These are phyloP conservation scores for Agonopterix heracliana DNA, from an alignment of 2,888 invertebrate genomes.

Conservation along the genomic window DNA sequence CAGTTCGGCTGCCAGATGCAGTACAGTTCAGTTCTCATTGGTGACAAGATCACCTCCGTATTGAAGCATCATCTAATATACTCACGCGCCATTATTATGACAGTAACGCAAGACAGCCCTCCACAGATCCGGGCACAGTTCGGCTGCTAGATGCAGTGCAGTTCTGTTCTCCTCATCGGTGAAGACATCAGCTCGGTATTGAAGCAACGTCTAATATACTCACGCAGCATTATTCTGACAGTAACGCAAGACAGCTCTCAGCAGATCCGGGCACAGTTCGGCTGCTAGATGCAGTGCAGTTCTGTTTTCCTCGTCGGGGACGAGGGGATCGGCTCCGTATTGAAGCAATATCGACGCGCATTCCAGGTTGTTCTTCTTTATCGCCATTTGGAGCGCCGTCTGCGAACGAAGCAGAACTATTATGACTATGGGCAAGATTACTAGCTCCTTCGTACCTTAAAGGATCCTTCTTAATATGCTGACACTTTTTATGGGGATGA, in stretches of 20 bases:
- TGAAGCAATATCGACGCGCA: constrained; percentile 44
- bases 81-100: too few relatives aligned
- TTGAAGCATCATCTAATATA: too few relatives aligned
- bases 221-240: constrained; percentile 39
- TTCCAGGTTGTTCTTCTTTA: constrained; percentile 32
- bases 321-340: constrained; percentile 49
- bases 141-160: too few relatives aligned
- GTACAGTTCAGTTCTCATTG: constrained; percentile 45
- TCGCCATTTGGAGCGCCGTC: constrained; percentile 65
- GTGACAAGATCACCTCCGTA: too few relatives aligned
- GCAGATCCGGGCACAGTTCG: constrained; percentile 31
- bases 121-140: too few relatives aligned
- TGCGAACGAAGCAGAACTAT: constrained; percentile 23
- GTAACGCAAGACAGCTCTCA: constrained; percentile 26
- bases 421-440: too few relatives aligned
- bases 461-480: too few relatives aligned
- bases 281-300: constrained; percentile 60
- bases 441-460: too few relatives aligned
- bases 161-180: too few relatives aligned
- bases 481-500: too few relatives aligned
- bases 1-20: constrained; percentile 62
- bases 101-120: too few relatives aligned
- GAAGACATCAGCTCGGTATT: constrained; percentile 13
- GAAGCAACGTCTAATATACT: constrained; percentile 5
- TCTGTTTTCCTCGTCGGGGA: constrained; percentile 48